Conservation (phyloP, 1,140 invertebrate species). For the Lepidurus apus region DNA sequence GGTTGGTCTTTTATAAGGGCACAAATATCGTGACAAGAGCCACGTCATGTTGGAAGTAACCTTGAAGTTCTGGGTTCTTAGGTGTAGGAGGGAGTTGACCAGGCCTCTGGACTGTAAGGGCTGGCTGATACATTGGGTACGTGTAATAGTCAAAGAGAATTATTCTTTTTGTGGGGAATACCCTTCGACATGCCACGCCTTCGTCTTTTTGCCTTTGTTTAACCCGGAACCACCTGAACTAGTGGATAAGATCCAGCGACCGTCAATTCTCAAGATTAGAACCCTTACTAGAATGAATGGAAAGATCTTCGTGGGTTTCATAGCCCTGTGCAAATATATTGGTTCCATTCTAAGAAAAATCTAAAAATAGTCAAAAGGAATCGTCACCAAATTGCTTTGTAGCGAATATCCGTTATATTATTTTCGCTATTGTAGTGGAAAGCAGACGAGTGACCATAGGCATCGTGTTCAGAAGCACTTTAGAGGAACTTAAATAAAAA, state of each 20-base stretch:
- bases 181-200: not conserved
- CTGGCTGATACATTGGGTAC: not conserved
- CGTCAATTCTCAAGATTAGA: not conserved
- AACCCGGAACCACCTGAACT: not conserved
- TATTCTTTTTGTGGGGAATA: not conserved
- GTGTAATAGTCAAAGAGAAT: not conserved
- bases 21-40: not conserved
- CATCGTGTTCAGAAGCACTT: too few relatives aligned
- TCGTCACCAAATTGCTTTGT: too few relatives aligned
- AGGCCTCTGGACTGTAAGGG: not conserved
- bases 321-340: too few relatives aligned
- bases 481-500: too few relatives aligned
- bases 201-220: not conserved
- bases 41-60: not conserved
- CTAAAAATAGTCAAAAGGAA: too few relatives aligned
- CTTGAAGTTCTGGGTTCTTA: not conserved
- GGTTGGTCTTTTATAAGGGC: not conserved
- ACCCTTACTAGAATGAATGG: not conserved
- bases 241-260: not conserved
- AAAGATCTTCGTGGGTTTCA: not conserved
- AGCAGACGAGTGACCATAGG: too few relatives aligned
- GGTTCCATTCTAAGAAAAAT: too few relatives aligned
- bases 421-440: too few relatives aligned
- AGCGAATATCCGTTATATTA: too few relatives aligned
- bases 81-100: slow-evolving; percentile 8